Base-by-base conservation (phyloP, 2,888 invertebrate species). In the Miltochrista miniata region DNA sequence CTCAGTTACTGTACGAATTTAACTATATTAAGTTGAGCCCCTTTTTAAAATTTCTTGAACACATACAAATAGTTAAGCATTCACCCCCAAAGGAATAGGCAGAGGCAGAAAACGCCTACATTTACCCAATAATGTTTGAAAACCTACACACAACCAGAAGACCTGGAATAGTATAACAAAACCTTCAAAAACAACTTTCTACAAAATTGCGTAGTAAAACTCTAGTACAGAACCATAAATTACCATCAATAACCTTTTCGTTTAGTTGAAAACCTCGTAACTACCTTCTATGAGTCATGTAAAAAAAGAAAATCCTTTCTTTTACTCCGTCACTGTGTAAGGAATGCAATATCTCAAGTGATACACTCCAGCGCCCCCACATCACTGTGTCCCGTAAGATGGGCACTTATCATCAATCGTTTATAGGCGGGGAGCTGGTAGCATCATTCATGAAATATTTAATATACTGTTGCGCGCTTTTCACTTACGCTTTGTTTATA, bases 371-470 rank as follows among this genome's bases (percentile, higher is more conserved):
- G 7, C 9, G 18, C 35, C n/a, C 38, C 11, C 31, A 34, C 24
- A 24, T 40, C 33, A 35, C 15, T 14, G 11, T 13, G 18, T 24
- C 29, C 44, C 36, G 13, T 35, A 48, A 41, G 30, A 31, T 29
- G 42, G 48, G 36, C 42, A 37, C 36, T 29, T 18, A n/a, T 43
- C 36, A 48, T 48, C 47, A 48, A 48, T 48, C 41, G 35, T 36
- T 30, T 2, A 45, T 36, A 36, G 45, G 18, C 12, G 1, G 5
- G 18, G 43, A 43, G 43, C 4, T 24, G 43, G 10, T 8, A 18
- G 34, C 34, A 35, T 18, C 18, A 24, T 43, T 13, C 9, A 1
- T 14, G 30, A 30, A 30, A 29, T 18, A n/a, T 7, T 35, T 35
- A 5, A n/a, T n/a, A 34, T 34, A n/a, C n/a, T 1, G 1, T 34